Base-by-base conservation (phyloP, 2,113 vertebrate genomes). In the Salvelinus namaycush region DNA sequence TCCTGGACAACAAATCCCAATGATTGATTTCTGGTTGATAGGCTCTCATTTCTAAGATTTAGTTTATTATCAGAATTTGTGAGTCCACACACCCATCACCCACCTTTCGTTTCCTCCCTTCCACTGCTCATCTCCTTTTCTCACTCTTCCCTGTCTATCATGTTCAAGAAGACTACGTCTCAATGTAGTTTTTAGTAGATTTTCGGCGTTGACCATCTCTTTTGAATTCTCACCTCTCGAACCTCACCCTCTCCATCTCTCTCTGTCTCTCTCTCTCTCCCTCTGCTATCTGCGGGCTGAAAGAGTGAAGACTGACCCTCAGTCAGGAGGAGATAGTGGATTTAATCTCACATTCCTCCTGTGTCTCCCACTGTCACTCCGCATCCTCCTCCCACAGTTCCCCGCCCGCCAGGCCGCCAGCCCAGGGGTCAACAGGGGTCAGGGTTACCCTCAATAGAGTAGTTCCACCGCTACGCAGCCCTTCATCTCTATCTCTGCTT, bases 1-100 rank as follows among this genome's bases (percentile, higher is more conserved):
- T 97, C 96, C 96, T 96, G 97, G 96, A 98, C 95, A 94, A 93
- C 92, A 94, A 87, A 93, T 92, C 92, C 94, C 92, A 94, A 95
- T 98, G 97, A 98, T 99, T 97, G 97, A 99, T 99, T 98, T 91
- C 95, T 93, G 88, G 78, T 92, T 96, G 97, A 99, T 97, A 96
- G 80, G 88, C 87, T 86, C 79, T 90, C 93, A 93, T 96, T 96
- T 94, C 95, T 92, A 93, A 98, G 97, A 97, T 97, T 97, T 96
- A 94, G 89, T 95, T 96, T 96, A 97, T 97, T 96, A 97, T 98
- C 96, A 96, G 94, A 44, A 44, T 44, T 44, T 44, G 9, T 44
- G 39, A 95, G 96, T 95, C 95, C 85, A 76, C 31, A 66, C 59
- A 72, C 69, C 68, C 73, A 65, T 14, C 48, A 44, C 39, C 39